phyloP scores from a whole-genome alignment of 2,113 vertebrate species.

The Heterochromis multidens region DNA sequence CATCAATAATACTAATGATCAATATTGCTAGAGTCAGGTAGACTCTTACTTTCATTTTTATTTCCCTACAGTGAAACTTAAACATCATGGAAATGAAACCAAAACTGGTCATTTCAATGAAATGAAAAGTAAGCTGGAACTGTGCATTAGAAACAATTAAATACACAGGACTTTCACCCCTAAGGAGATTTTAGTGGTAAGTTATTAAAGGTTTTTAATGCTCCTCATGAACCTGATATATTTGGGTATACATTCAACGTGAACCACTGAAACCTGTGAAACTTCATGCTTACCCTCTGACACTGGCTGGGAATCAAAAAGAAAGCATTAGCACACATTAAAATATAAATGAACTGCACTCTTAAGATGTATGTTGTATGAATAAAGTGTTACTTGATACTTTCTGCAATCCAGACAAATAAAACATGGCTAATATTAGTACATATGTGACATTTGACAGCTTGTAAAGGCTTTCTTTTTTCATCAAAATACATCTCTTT shows the following conservation, averaged over 20 bases:
- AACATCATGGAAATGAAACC: not conserved
- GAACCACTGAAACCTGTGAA: not conserved
- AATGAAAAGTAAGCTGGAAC: not conserved
- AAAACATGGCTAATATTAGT: not conserved
- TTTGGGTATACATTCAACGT: not conserved
- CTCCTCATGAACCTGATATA: not conserved
- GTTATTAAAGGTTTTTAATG: not conserved
- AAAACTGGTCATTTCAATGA: not conserved
- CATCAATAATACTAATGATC: not conserved
- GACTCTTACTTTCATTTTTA: not conserved
- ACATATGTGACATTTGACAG: not conserved
- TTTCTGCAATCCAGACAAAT: not conserved
- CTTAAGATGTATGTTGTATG: not conserved
- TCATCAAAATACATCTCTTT: not conserved
- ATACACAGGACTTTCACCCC: not conserved
- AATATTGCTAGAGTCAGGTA: not conserved
- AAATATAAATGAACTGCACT: not conserved
- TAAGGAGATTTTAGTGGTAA: not conserved
- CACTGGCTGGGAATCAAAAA: not conserved
- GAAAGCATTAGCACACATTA: not conserved
- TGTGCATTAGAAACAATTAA: not conserved
- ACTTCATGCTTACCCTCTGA: not conserved
- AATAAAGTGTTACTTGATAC: no score
- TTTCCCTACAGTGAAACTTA: not conserved
- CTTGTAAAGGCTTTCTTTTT: not conserved